These are phyloP conservation scores for Pegoplata infirma DNA, from an alignment of 2,888 invertebrate species.

Conservation along the genomic window DNA sequence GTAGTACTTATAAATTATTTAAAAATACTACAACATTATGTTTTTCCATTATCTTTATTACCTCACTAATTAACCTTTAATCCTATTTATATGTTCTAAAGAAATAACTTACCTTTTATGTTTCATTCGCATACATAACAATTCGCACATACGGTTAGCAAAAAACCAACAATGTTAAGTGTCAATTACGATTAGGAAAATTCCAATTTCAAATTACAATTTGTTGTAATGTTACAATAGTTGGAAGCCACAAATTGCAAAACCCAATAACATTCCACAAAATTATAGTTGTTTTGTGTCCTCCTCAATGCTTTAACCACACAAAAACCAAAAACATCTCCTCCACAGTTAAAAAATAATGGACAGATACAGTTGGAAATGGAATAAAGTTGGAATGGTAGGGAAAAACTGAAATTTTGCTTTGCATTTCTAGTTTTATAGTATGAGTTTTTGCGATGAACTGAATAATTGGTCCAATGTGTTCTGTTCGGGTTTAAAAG, in stretches of 20 bases:
- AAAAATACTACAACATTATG: not conserved
- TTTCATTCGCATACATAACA: constrained; percentile 1
- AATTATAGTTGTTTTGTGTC: constrained; percentile 34
- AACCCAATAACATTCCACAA: constrained; percentile 60
- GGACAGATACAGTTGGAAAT: not conserved
- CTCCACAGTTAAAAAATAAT: constrained; percentile 30
- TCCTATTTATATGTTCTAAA: constrained; percentile 40
- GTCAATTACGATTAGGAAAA: constrained; percentile 65
- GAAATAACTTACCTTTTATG: constrained; percentile 51
- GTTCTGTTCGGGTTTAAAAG: no score
- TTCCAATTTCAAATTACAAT: constrained; percentile 64
- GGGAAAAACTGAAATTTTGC: no score
- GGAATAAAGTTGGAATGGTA: no score
- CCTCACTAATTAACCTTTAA: constrained; percentile 55
- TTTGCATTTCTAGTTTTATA: no score
- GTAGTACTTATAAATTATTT: not conserved
- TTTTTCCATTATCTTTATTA: not conserved
- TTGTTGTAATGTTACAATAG: constrained; percentile 56
- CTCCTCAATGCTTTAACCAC: constrained; percentile 21
- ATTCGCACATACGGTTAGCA: not conserved
- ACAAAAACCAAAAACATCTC: constrained; percentile 39
- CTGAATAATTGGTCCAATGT: no score
- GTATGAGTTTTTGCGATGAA: no score
- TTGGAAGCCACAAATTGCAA: constrained; percentile 62
- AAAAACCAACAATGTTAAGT: constrained; percentile 62